Conservation (phyloP, 2,797 vertebrate genomes). For the Myoxocephalus aenaeus region DNA sequence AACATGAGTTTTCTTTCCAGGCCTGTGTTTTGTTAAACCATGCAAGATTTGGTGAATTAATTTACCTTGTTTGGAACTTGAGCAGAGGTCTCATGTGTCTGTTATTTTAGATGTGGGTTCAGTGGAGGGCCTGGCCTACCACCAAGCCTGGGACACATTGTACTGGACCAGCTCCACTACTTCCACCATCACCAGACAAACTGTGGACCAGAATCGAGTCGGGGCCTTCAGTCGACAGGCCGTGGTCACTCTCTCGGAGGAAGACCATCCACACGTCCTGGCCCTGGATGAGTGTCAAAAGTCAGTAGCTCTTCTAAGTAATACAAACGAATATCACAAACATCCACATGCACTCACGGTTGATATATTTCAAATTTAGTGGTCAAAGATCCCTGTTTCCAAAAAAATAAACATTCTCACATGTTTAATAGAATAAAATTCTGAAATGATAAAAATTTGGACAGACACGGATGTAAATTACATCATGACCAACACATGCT, state of each 20-base stretch:
- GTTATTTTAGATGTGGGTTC: conserved; percentile 92
- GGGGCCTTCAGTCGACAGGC: conserved; percentile 89
- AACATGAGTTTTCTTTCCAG: neutral
- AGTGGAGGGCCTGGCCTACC: conserved; percentile 97
- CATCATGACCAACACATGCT: neutral
- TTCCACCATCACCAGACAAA: conserved; percentile 94
- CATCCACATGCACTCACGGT: neutral
- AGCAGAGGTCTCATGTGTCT: conserved; percentile 8
- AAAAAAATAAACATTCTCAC: neutral
- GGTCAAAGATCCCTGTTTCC: neutral
- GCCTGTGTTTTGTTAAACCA: conserved; percentile 1
- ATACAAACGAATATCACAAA: neutral
- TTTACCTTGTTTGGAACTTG: neutral
- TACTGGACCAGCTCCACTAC: conserved; percentile 99
- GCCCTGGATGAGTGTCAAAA: conserved; percentile 97
- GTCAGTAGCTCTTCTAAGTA: conserved; percentile 77
- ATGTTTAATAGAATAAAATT: neutral
- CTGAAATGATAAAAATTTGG: neutral
- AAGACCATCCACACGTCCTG: conserved; percentile 95
- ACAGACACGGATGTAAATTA: neutral
- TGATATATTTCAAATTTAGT: neutral
- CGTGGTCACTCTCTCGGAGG: conserved; percentile 94
- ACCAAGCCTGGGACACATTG: conserved; percentile 93
- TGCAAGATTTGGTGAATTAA: neutral
- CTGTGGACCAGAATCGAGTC: conserved; percentile 87